Evolutionary conservation across 2,113 vertebrate genomes (phyloP).

Genomic region (Stomatorhinus ivindoensis): DNA sequence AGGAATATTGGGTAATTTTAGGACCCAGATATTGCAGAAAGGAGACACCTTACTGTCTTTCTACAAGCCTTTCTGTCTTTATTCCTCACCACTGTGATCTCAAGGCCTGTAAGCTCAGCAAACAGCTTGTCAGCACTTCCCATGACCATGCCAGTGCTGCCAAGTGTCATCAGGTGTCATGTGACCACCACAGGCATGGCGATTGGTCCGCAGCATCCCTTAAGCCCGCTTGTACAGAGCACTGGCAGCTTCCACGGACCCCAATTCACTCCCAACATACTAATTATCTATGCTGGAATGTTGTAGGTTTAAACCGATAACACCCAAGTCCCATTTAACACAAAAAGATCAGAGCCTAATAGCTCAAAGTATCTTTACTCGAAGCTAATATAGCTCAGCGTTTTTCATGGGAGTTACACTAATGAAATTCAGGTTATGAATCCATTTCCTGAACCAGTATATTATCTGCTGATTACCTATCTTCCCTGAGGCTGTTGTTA

Average conservation of each 20-base stretch:
- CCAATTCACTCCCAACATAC: not conserved
- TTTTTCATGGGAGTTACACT: not conserved
- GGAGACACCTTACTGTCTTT: not conserved
- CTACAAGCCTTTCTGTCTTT: not conserved
- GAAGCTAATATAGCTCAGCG: not conserved
- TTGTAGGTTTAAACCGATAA: not conserved
- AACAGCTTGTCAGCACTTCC: not conserved
- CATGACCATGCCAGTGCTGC: not conserved
- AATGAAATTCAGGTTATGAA: conserved; percentile 3
- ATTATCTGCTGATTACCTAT: not conserved
- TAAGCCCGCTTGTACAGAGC: not conserved
- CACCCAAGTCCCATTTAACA: not conserved
- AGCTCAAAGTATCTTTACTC: not conserved
- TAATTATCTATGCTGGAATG: not conserved
- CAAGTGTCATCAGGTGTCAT: not conserved
- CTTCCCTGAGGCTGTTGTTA: not conserved
- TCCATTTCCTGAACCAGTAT: not conserved
- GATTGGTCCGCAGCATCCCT: not conserved
- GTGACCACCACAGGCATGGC: not conserved
- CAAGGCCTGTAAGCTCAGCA: not conserved
- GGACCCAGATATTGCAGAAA: not conserved
- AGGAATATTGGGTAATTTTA: not conserved
- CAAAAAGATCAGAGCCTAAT: not conserved
- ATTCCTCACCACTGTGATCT: not conserved
- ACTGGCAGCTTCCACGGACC: not conserved